Evolutionary conservation across 2,113 vertebrate species (phyloP).

Genomic region (Aythya baeri): DNA sequence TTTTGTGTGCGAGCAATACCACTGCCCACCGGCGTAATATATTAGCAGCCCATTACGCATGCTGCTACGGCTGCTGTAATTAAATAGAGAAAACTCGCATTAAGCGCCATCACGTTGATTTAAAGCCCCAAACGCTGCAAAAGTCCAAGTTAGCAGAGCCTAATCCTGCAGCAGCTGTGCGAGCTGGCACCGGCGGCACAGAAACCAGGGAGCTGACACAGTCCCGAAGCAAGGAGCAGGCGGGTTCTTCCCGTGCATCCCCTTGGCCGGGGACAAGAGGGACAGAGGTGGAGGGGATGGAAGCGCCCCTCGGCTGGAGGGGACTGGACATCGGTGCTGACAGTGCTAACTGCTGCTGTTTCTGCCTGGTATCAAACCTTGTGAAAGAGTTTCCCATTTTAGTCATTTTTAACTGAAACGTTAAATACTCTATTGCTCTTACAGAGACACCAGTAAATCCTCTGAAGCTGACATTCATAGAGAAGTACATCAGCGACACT

Average conservation of each 20-base stretch:
- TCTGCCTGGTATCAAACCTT: not conserved
- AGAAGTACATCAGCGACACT: not conserved
- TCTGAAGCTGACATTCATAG: rapidly evolving
- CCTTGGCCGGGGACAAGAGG: not conserved
- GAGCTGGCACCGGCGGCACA: too few species aligned
- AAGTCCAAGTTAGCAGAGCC: not conserved
- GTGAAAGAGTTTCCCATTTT: not conserved
- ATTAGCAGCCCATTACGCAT: constrained; percentile 51
- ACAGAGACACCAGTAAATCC: too few species aligned
- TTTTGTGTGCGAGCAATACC: constrained; percentile 26
- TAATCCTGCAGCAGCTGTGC: not conserved
- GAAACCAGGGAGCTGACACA: not conserved
- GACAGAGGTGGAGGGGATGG: not conserved
- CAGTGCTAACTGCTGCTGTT: not conserved
- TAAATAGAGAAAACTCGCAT: constrained; percentile 49
- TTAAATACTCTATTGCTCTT: not conserved
- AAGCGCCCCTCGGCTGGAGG: not conserved
- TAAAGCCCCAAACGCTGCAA: constrained; percentile 9
- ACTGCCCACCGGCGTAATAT: not conserved
- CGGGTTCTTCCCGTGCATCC: not conserved
- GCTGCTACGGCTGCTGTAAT: constrained; percentile 18
- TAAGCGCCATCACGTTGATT: not conserved
- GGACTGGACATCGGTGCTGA: not conserved
- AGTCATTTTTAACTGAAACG: not conserved
- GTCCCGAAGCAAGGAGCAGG: not conserved